These are phyloP conservation scores for Drosophila hawaiiensis DNA, from an alignment of 2,888 invertebrate species.

Conservation along the genomic window DNA sequence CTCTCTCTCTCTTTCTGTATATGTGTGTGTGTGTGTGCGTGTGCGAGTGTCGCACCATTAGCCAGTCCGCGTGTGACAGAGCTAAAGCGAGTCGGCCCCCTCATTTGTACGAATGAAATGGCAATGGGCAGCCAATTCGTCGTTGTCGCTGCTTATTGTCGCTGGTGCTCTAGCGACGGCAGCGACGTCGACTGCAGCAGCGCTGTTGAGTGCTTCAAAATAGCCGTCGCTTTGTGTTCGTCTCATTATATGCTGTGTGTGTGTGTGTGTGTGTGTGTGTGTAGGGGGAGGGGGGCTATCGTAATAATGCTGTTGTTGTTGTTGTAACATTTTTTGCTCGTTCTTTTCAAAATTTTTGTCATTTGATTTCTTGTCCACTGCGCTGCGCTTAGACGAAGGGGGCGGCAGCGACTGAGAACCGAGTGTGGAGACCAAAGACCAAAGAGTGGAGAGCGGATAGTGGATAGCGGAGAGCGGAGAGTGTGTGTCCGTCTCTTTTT, in stretches of 20 bases:
- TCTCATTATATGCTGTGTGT: constrained; percentile 48
- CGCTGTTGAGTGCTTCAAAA: constrained; percentile 41
- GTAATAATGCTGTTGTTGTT: constrained; percentile 26
- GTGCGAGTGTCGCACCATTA: constrained; percentile 63
- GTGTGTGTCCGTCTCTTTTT: constrained; percentile 74
- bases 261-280: too few species aligned
- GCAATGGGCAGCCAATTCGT: constrained; percentile 73
- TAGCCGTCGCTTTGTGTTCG: constrained; percentile 61
- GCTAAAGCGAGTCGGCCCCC: constrained; percentile 74
- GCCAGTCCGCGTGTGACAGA: constrained; percentile 81
- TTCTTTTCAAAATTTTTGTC: constrained; percentile 76
- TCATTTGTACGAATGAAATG: constrained; percentile 72
- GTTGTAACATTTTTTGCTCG: constrained; percentile 49
- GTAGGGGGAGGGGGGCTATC: not conserved
- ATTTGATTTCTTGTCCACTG: constrained; percentile 77
- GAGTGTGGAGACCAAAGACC: constrained; percentile 16
- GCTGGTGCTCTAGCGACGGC: constrained; percentile 35
- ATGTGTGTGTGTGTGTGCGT: constrained; percentile 22
- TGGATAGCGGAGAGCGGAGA: constrained; percentile 31
- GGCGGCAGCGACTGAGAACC: constrained; percentile 25
- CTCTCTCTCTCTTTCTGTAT: constrained; percentile 24
- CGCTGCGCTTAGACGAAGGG: constrained; percentile 41
- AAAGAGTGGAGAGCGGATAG: constrained; percentile 39
- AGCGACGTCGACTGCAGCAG: constrained; percentile 43
- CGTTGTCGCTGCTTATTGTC: constrained; percentile 60